Evolutionary conservation across 1,140 invertebrate genomes (phyloP), one percentile per base, ranked within the genome.

Genomic region (Nomia melanderi): DNA sequence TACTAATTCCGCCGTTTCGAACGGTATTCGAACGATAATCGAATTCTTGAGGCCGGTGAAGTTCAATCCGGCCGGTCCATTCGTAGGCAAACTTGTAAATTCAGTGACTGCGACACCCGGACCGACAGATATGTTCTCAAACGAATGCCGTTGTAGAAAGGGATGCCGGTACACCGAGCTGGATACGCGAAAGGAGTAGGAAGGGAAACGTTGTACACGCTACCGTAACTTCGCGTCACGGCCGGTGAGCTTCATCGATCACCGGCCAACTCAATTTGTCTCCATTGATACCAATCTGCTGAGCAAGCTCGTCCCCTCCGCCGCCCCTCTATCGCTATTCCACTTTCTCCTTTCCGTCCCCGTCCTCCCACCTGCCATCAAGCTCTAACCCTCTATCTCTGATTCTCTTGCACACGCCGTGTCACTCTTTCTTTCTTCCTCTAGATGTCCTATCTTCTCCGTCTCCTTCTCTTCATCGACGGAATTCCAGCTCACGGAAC

Each of bases 211-310:
- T 88, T 83, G 88, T 84, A 83, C 86, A 87, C 88, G 81, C 77
- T 83, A 86, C 77, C 86, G 89, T 88, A 90, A 91, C 89, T 88
- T 90, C 65, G 84, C 88, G 89, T 89, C 89, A 90, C 88, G 90
- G 87, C 82, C 79, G 88, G 88, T 88, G 89, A 90, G 89, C 88
- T 91, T 89, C 90, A 92, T 92, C 91, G 90, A 92, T 91, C 91
- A 92, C 89, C 84, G 83, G 88, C 87, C 89, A 90, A 91, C 89
- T 91, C 90, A 91, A 92, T 92, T 92, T 92, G 89, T 91, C 91
- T 92, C 91, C 90, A 92, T 92, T 91, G 91, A 91, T 91, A 90
- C 88, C 89, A 91, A 91, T 91, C 89, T 91, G 91, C 91, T 91
- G 91, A 91, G 90, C 90, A 89, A 90, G 89, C 90, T 86, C 86